Evolutionary conservation across 2,797 vertebrate species (phyloP), one percentile per base, ranked within the genome.

Genomic region (Potorous gilbertii): DNA sequence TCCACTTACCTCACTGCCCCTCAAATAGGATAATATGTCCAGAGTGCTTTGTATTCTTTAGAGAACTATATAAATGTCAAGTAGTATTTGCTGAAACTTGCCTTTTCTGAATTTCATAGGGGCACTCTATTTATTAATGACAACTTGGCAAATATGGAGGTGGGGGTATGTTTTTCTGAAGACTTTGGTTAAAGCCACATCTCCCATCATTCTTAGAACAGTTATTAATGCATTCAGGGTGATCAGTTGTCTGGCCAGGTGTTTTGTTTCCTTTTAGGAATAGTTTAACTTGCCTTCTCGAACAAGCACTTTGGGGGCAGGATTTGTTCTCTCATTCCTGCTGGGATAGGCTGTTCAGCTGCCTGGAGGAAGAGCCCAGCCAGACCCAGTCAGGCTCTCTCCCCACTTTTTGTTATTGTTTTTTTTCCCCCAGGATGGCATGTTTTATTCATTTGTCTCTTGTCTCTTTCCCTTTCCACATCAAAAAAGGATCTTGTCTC

Each of bases 281-380:
- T 34, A 98, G 95, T 96, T 98, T 98, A 97, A 92, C 96, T 97
- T 97, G 96, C 96, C 96, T 98, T 97, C 98, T 97, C 95, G 95
- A 98, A 95, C 93, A 97, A 98, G 97, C 98, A 89, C 97, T 98
- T 98, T 95, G 98, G 98, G 95, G 97, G 97, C 97, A 94, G 97
- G 98, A 98, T 98, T 96, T 98, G 95, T 98, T 98, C 97, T 97
- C 97, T 91, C 97, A 31, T 34, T 97, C 98, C 98, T 98, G 98
- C 98, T 99, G 98, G 92, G 98, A 96, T 98, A 96, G 97, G 98
- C 98, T 98, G 95, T 98, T 97, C 97, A 97, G 96, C 97, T 97
- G 95, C 95, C 92, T 97, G 97, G 57, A 97, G 55, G 93, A 95
- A 97, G 98, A 96, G 97, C 92, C 90, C 96, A 74, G 92, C 97